Conservation (phyloP, 2,113 vertebrate species). For the Vulpes lagopus region DNA sequence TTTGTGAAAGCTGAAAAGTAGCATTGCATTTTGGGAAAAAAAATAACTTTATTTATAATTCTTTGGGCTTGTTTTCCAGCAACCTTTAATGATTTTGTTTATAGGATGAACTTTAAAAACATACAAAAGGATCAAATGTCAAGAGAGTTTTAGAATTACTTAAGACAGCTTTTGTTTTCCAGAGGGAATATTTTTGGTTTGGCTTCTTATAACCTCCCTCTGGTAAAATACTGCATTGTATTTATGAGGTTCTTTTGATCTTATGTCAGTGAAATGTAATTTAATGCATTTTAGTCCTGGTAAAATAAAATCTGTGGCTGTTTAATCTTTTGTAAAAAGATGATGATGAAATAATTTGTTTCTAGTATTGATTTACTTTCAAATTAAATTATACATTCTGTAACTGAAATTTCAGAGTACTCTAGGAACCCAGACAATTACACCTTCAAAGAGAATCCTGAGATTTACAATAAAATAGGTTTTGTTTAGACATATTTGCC, state of each 20-base stretch:
- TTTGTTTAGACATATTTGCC: constrained; percentile 64
- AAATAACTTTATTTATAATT: constrained; percentile 53
- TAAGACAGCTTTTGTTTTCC: constrained; percentile 64
- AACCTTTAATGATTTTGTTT: constrained; percentile 75
- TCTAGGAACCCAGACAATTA: constrained; percentile 32
- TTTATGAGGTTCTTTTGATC: constrained; percentile 67
- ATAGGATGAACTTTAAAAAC: constrained; percentile 40
- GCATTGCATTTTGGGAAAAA: constrained; percentile 47
- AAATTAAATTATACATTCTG: constrained; percentile 68
- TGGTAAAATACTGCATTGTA: constrained; percentile 46
- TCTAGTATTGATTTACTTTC: constrained; percentile 73
- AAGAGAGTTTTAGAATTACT: constrained; percentile 73
- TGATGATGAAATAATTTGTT: constrained; percentile 65
- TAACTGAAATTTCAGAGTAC: constrained; percentile 58
- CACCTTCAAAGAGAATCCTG: constrained; percentile 50
- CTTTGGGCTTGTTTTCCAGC: constrained; percentile 47
- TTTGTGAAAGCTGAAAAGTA: background rate
- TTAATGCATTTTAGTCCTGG: constrained; percentile 55
- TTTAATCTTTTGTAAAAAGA: constrained; percentile 74
- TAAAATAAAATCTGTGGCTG: constrained; percentile 70
- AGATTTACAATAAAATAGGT: constrained; percentile 47
- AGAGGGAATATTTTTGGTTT: constrained; percentile 50
- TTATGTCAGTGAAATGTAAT: constrained; percentile 68
- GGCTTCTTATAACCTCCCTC: constrained; percentile 34
- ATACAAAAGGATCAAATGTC: constrained; percentile 53